phyloP scores from a whole-genome alignment of 2,888 invertebrate species.

The Brenthis ino region DNA sequence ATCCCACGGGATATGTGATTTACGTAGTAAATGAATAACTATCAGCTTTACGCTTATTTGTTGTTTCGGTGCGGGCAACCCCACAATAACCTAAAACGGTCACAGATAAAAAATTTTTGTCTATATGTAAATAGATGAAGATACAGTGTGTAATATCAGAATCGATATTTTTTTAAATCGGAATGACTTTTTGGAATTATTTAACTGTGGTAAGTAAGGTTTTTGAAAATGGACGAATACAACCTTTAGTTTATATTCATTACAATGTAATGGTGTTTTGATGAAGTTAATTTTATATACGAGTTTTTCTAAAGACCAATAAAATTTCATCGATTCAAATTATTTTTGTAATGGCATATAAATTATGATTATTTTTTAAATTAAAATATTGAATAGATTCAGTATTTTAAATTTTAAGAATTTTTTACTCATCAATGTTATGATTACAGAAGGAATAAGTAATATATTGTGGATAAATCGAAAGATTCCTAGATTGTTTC shows the following conservation, averaged over 20 bases:
- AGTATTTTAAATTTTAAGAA: no score
- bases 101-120: slow-evolving; percentile 31
- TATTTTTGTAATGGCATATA: no score
- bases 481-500: slow-evolving; percentile 19
- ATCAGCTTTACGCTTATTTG: slow-evolving; percentile 39
- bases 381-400: no score
- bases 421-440: no score
- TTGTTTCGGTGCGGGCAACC: slow-evolving; percentile 31
- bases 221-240: background rate
- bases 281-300: no score
- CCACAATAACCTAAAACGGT: slow-evolving; percentile 22
- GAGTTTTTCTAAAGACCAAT: no score
- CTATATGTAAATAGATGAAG: slow-evolving; percentile 7
- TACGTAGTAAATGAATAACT: slow-evolving; percentile 8
- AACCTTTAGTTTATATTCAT: no score
- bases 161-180: slow-evolving; percentile 9
- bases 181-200: background rate
- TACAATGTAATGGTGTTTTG: no score
- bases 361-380: no score
- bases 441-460: no score
- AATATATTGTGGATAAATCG: no score
- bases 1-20: background rate
- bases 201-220: background rate
- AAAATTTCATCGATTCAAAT: no score
- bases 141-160: background rate